Percentiles rank a stretch among this genome's conserved stretches.
phyloP scores from a whole-genome alignment of 2,113 vertebrate species.

The Isurus oxyrinchus region DNA sequence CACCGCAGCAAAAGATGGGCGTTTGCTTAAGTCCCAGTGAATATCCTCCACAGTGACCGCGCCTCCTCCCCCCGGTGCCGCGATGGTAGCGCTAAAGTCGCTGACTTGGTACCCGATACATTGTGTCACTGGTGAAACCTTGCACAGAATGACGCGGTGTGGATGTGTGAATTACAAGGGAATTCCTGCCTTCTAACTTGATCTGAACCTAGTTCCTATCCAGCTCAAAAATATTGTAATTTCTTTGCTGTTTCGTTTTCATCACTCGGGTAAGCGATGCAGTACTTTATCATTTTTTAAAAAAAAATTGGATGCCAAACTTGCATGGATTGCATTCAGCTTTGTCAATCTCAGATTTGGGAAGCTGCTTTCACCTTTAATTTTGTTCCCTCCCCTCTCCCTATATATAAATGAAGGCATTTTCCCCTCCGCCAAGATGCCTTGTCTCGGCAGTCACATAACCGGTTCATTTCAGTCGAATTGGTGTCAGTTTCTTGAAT shows the following conservation, averaged over 20 bases:
- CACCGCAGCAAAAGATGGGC: neutral
- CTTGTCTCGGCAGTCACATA: neutral
- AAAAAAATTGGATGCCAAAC: neutral
- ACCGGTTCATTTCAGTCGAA: neutral
- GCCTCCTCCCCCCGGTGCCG: neutral
- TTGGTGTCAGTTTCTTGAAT: neutral
- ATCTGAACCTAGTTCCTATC: neutral
- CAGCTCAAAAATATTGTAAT: neutral
- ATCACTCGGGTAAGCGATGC: neutral
- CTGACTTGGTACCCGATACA: slow-evolving; percentile 31
- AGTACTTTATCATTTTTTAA: neutral
- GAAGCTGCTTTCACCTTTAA: neutral
- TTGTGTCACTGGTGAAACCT: slow-evolving; percentile 7
- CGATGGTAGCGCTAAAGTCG: neutral
- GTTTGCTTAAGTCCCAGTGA: too few species aligned
- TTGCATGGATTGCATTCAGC: neutral
- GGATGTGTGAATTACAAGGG: slow-evolving; percentile 8
- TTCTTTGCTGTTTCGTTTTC: neutral
- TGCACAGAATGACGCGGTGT: slow-evolving; percentile 10
- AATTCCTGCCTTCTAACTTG: neutral
- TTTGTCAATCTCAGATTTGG: neutral
- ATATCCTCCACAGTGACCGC: neutral
- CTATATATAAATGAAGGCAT: neutral
- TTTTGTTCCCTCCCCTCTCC: neutral
- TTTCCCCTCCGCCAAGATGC: neutral